Base-by-base conservation (phyloP, 2,888 invertebrate genomes). In the Mactromeris polynyma region DNA sequence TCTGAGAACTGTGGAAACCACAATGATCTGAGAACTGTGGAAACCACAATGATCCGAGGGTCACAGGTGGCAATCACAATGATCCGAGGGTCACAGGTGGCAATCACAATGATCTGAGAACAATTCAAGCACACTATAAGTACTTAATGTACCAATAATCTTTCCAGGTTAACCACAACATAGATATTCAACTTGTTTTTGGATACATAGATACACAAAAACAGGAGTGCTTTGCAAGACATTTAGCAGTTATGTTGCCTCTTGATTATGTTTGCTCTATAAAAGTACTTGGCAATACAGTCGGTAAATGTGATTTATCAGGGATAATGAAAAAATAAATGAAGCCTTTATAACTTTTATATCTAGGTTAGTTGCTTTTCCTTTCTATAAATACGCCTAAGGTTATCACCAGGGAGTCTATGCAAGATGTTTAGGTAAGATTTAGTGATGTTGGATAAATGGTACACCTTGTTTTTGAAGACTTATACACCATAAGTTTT, bases 361-460 rank as follows among this genome's bases (percentile, higher is more conserved):
- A 64, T 64, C 58, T 64, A 64, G 58, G 58, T 64, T 64, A 64
- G 26, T 64, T 26, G 58, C 26, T 64, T 64, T 64, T 64, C 58
- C 58, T 64, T 64, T 64, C 58, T 64, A 64, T 64, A 64, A 64
- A 26, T 64, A 64, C 26, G 58, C 58, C 26, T 64, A n/a, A 64
- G 26, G 58, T 64, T 26, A n/a, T n/a, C 26, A 64, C 58, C 26
- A 26, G 58, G 26, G 26, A 7, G 58, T 26, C 26, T 64, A 64
- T 26, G 26, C n/a, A 26, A 26, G 11, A 26, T 64, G 26, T 26
- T 26, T 0, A 19, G 51, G 19, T 6, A n/a, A 64, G 26, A 64
- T 64, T 46, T 64, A 64, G n/a, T 11, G 26, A 64, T 64, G 58
- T 6, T 7, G 9, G n/a, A 64, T 64, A 64, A 64, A 64, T 4